Evolutionary conservation across 1,140 invertebrate species (phyloP).

Genomic region (Bemisia tabaci): DNA sequence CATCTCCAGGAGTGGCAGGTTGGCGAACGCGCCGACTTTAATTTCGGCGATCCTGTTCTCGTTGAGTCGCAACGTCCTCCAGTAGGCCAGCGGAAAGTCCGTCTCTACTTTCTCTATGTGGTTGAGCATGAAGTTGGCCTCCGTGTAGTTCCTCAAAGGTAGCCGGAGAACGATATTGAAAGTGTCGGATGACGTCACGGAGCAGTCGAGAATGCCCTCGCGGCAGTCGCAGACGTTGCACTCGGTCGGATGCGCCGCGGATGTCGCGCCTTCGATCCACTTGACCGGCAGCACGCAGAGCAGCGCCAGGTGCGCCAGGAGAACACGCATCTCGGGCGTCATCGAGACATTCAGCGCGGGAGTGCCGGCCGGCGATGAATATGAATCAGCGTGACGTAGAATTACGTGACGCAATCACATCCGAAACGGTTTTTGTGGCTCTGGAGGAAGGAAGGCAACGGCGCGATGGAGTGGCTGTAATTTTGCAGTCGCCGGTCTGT

Average conservation of each 20-base stretch:
- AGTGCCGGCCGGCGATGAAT: too few relatives aligned
- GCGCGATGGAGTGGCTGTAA: too few relatives aligned
- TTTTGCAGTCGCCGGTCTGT: too few relatives aligned
- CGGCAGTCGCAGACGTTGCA: not conserved
- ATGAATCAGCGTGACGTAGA: too few relatives aligned
- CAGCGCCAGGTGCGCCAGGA: not conserved
- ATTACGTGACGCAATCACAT: too few relatives aligned
- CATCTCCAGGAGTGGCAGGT: slow-evolving; percentile 41
- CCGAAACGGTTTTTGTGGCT: too few relatives aligned
- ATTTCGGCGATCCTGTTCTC: slow-evolving; percentile 43
- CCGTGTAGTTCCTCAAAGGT: not conserved
- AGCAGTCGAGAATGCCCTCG: not conserved
- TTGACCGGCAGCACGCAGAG: not conserved
- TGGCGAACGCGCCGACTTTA: slow-evolving; percentile 41
- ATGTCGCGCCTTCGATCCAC: not conserved
- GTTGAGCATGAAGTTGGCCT: not conserved
- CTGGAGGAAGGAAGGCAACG: too few relatives aligned
- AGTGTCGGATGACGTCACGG: not conserved
- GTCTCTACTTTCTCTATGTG: not conserved
- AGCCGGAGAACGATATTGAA: not conserved
- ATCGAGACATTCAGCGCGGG: too few relatives aligned
- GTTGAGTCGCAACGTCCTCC: slow-evolving; percentile 16
- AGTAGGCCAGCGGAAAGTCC: not conserved
- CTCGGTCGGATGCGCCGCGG: not conserved
- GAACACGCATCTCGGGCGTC: too few relatives aligned